These are phyloP conservation scores for Agriotes lineatus DNA, from an alignment of 2,888 invertebrate species.

Conservation along the genomic window DNA sequence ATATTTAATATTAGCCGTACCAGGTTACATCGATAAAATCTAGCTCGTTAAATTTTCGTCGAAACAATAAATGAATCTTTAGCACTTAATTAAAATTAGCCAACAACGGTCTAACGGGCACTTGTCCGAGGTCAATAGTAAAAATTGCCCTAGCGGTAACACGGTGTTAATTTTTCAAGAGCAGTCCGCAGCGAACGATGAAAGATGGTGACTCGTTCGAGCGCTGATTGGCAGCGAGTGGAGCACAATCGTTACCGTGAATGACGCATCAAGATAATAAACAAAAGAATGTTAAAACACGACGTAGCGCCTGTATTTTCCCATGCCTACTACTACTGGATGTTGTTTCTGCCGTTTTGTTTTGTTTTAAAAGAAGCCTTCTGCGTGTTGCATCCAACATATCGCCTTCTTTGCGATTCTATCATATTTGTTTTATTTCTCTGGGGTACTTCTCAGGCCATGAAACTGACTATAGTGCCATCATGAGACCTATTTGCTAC, in stretches of 20 bases:
- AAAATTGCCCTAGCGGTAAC: conserved; percentile 10
- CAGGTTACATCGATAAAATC: no score
- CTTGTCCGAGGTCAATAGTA: conserved; percentile 5
- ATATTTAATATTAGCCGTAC: no score
- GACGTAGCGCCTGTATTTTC: conserved; percentile 56
- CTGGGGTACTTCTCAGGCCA: background rate
- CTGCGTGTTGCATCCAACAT: conserved; percentile 15
- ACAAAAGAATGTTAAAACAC: conserved; percentile 62
- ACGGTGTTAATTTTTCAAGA: conserved; percentile 16
- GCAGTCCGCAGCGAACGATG: conserved; percentile 15
- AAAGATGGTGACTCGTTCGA: conserved; percentile 43
- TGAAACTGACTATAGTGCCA: conserved; percentile 10
- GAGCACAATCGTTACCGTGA: conserved; percentile 60
- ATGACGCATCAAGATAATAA: conserved; percentile 64
- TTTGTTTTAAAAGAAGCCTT: conserved; percentile 22
- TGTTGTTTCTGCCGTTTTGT: conserved; percentile 30
- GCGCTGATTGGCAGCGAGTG: conserved; percentile 52
- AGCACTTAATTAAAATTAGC: background rate
- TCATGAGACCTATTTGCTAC: background rate
- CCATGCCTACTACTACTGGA: conserved; percentile 54
- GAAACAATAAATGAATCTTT: background rate
- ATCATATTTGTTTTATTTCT: conserved; percentile 7
- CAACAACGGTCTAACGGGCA: background rate
- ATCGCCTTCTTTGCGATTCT: conserved; percentile 17
- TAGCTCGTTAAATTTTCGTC: no score